These are phyloP conservation scores for Jordanella pulchra DNA, from an alignment of 2,797 vertebrate species.

Conservation along the genomic window DNA sequence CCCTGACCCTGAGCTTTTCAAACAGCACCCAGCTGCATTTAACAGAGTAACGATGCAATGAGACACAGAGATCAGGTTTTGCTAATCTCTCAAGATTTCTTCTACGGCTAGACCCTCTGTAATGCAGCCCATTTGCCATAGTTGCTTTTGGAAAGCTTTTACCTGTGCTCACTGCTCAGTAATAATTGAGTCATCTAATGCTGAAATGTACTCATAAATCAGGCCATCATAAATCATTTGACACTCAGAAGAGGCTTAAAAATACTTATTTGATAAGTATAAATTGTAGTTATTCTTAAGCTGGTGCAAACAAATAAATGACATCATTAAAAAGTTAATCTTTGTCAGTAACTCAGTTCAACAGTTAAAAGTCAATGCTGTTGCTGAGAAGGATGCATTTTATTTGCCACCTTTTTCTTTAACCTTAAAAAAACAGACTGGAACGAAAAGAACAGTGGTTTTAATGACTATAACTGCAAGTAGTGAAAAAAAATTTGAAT, in stretches of 20 bases:
- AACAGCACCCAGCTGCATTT: slow-evolving; percentile 26
- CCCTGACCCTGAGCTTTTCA: slow-evolving; percentile 56
- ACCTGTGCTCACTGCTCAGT: neutral
- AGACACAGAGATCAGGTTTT: slow-evolving; percentile 51
- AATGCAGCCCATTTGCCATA: slow-evolving; percentile 21
- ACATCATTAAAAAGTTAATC: neutral
- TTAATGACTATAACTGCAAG: too few relatives aligned
- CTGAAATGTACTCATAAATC: neutral
- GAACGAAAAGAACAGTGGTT: too few relatives aligned
- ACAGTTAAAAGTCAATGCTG: too few relatives aligned
- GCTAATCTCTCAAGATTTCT: slow-evolving; percentile 48
- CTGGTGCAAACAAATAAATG: neutral
- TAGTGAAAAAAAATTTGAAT: too few relatives aligned
- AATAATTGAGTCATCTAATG: neutral
- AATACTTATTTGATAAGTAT: neutral
- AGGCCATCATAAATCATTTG: neutral
- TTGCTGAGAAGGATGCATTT: too few relatives aligned
- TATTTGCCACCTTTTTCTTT: too few relatives aligned
- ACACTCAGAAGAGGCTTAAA: neutral
- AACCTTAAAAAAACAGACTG: too few relatives aligned
- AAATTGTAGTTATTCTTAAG: neutral
- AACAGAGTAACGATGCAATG: slow-evolving; percentile 54
- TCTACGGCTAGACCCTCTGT: slow-evolving; percentile 26
- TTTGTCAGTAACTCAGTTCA: neutral
- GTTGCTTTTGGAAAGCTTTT: neutral